These are phyloP conservation scores for Pteropus rufus DNA, from an alignment of 2,797 vertebrate species.

Conservation along the genomic window DNA sequence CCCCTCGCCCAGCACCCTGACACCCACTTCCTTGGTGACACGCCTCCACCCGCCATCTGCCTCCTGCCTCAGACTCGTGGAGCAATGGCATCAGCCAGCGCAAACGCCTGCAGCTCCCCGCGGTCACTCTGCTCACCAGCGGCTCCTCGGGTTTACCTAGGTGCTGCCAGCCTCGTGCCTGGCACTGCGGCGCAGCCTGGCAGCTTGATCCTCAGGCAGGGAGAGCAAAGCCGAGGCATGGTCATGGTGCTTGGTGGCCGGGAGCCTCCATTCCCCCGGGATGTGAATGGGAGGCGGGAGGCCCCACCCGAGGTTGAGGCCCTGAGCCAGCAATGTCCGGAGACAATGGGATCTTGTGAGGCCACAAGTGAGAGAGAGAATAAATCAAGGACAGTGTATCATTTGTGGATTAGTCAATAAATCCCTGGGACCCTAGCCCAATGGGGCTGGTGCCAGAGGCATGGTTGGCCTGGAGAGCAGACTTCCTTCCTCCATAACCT, in stretches of 20 bases:
- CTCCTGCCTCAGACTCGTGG: neutral
- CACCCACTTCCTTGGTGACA: slow-evolving; percentile 35
- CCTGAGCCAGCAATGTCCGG: neutral
- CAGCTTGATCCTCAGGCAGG: neutral
- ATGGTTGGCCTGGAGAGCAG: neutral
- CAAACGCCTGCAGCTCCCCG: neutral
- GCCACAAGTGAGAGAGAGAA: neutral
- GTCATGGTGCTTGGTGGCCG: neutral
- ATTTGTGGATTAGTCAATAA: slow-evolving; percentile 69
- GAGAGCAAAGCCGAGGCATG: neutral
- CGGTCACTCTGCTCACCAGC: neutral
- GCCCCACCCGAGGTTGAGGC: neutral
- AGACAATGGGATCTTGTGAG: slow-evolving; percentile 63
- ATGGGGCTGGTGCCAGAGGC: slow-evolving; percentile 61
- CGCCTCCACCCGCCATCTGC: neutral
- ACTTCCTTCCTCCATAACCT: slow-evolving; percentile 37
- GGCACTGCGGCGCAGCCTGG: neutral
- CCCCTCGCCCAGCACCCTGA: neutral
- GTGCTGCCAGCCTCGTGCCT: neutral
- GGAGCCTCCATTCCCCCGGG: neutral
- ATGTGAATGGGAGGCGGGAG: neutral
- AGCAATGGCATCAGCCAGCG: neutral
- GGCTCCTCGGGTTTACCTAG: neutral
- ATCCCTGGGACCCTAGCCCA: slow-evolving; percentile 70
- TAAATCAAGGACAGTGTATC: slow-evolving; percentile 54